These are phyloP conservation scores for Yponomeuta malinellus DNA, from an alignment of 2,888 invertebrate genomes.

Conservation along the genomic window DNA sequence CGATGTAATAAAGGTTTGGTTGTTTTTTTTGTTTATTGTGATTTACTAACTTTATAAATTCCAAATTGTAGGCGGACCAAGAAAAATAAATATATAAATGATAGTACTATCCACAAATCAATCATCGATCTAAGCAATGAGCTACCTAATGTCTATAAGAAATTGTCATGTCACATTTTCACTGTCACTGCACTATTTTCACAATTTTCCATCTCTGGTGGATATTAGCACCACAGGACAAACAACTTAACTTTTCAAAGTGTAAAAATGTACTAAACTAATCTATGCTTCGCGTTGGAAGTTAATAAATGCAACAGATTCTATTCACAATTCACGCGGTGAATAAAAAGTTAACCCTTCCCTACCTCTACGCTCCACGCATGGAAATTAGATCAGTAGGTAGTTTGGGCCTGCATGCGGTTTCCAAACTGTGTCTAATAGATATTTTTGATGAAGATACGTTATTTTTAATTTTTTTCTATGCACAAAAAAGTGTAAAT, in stretches of 20 bases:
- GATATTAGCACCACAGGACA: slow-evolving; percentile 23
- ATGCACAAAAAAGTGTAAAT: too few species aligned
- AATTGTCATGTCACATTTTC: not conserved
- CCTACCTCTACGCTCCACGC: slow-evolving; percentile 55
- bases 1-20: too few species aligned
- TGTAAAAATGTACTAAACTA: slow-evolving; percentile 69
- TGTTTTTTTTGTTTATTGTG: too few species aligned
- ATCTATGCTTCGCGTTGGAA: slow-evolving; percentile 50
- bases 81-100: not conserved
- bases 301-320: slow-evolving; percentile 66
- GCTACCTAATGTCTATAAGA: not conserved
- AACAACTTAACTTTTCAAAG: slow-evolving; percentile 58
- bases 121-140: not conserved
- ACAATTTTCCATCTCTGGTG: not conserved
- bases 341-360: slow-evolving; percentile 69
- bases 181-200: not conserved
- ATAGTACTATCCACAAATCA: not conserved
- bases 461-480: too few species aligned
- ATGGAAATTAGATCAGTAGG: slow-evolving; percentile 77
- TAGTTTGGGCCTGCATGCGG: slow-evolving; percentile 40
- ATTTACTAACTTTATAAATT: not conserved
- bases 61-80: not conserved
- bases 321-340: slow-evolving; percentile 64
- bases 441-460: not conserved
- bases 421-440: slow-evolving; percentile 36